A percentile compares a stretch with the other conserved stretches of the same genome.
These are phyloP conservation scores for Odontamblyopus lacepedii DNA, from an alignment of 2,797 vertebrate genomes.

Conservation along the genomic window DNA sequence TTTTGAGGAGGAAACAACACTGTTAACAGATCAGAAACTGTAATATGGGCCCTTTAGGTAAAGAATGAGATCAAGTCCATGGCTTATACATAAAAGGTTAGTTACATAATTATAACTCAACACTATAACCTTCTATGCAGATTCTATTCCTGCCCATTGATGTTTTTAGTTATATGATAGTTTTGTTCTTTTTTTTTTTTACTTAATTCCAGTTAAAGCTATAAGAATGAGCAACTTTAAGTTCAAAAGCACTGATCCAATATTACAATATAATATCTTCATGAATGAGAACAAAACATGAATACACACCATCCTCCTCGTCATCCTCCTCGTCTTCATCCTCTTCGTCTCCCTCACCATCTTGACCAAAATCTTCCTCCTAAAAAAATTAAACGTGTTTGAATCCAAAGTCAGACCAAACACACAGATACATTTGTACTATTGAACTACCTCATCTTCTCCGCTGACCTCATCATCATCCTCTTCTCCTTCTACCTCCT, in stretches of 20 bases:
- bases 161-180: background rate
- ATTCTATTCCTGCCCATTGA: background rate
- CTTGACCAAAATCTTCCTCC: conserved; percentile 85
- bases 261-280: background rate
- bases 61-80: too few relatives aligned
- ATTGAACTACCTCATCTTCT: conserved; percentile 81
- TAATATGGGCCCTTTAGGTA: too few relatives aligned
- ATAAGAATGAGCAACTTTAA: background rate
- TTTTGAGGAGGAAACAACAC: too few relatives aligned
- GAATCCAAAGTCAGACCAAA: background rate
- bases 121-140: background rate
- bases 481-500: conserved; percentile 84
- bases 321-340: conserved; percentile 83
- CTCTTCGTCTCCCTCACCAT: conserved; percentile 86
- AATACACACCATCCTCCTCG: conserved; percentile 72
- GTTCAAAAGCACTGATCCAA: background rate
- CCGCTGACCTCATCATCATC: conserved; percentile 89
- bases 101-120: background rate
- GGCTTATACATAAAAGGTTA: background rate
- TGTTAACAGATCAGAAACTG: too few relatives aligned
- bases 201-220: background rate
- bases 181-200: background rate
- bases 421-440: background rate
- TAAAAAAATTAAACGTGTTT: conserved; percentile 39
- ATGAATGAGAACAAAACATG: background rate